Conservation (phyloP, 2,113 vertebrate species). For the Entomyzon cyanotis region DNA sequence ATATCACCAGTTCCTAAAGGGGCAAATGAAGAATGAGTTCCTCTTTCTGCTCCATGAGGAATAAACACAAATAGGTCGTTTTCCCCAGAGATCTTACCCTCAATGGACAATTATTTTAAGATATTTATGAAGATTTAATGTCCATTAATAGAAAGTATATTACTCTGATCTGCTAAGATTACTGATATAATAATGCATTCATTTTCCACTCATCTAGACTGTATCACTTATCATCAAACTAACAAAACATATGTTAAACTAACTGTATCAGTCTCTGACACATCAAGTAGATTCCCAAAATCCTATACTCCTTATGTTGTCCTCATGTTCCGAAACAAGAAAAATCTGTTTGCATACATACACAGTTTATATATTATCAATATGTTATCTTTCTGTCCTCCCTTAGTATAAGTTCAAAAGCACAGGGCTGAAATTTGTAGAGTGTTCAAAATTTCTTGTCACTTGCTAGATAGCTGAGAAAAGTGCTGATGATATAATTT, state of each 20-base stretch:
- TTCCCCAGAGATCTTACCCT: neutral
- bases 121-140: neutral
- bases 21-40: neutral
- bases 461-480: neutral
- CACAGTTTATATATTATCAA: neutral
- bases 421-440: neutral
- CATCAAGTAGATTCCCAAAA: neutral
- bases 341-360: neutral
- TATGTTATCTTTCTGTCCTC: neutral
- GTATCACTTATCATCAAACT: neutral
- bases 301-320: neutral
- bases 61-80: neutral
- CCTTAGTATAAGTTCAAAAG: neutral
- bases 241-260: neutral
- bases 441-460: neutral
- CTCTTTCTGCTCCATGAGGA: neutral
- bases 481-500: neutral
- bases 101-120: neutral
- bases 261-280: neutral
- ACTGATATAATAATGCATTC: neutral
- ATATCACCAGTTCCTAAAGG: neutral
- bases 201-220: neutral
- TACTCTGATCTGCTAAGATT: neutral
- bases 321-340: neutral
- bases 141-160: neutral